phyloP scores from a whole-genome alignment of 2,113 vertebrate species.

The Trachemys scripta region DNA sequence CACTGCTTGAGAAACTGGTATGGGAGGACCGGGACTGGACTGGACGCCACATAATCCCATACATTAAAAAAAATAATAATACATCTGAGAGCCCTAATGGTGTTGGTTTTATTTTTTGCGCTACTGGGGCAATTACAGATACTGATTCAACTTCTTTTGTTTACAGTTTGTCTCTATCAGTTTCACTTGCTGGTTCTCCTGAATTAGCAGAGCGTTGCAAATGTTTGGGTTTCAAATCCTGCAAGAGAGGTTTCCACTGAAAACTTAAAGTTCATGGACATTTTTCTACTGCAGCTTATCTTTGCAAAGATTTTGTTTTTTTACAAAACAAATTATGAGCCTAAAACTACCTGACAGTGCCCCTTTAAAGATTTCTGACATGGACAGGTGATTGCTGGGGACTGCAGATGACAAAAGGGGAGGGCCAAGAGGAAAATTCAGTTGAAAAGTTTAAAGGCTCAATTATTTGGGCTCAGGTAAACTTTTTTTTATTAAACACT shows the following conservation, averaged over 20 bases:
- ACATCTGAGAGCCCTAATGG: too few relatives aligned
- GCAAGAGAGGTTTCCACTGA: background rate
- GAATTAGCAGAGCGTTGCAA: background rate
- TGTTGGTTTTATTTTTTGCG: background rate
- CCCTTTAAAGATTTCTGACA: background rate
- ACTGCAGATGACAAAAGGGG: background rate
- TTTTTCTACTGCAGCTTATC: rapidly evolving
- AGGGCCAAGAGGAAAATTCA: background rate
- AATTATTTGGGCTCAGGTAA: background rate
- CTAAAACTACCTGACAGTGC: background rate
- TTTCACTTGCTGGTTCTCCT: background rate
- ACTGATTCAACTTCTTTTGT: background rate
- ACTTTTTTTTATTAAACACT: background rate
- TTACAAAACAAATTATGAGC: background rate
- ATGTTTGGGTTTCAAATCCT: background rate
- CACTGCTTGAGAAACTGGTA: too few relatives aligned
- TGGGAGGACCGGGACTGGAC: too few relatives aligned
- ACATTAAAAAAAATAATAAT: too few relatives aligned
- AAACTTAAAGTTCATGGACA: background rate
- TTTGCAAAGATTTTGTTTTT: background rate
- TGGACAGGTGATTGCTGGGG: background rate
- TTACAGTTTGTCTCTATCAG: background rate
- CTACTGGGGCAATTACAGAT: background rate
- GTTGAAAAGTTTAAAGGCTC: background rate
- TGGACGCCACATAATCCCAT: too few relatives aligned